Evolutionary conservation across 2,888 invertebrate species (phyloP).

Genomic region (Thumatha senex): DNA sequence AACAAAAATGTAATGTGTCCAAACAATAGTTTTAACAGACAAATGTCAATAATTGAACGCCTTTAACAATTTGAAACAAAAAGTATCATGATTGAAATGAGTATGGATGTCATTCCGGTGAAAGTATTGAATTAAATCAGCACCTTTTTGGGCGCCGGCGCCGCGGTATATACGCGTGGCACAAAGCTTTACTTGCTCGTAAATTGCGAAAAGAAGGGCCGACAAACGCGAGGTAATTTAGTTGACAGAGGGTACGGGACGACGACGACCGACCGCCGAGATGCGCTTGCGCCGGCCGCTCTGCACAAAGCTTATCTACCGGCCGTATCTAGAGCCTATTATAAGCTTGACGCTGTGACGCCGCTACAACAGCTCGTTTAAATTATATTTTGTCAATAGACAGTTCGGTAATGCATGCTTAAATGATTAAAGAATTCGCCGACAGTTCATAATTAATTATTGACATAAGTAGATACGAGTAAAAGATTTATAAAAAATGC

Average conservation of each 20-base stretch:
- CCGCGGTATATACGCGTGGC: constrained; percentile 45
- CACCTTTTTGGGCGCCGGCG: constrained; percentile 58
- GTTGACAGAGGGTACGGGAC: constrained; percentile 68
- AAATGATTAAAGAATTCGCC: constrained; percentile 37
- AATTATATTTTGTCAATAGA: constrained; percentile 50
- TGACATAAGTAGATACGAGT: constrained; percentile 10
- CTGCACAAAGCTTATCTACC: constrained; percentile 68
- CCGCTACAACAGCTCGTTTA: constrained; percentile 64
- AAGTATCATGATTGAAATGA: constrained; percentile 33
- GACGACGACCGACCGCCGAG: constrained; percentile 40
- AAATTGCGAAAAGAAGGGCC: constrained; percentile 73
- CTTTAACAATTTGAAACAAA: no score
- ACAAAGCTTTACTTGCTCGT: constrained; percentile 63
- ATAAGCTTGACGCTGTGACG: constrained; percentile 72
- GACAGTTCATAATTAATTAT: constrained; percentile 40
- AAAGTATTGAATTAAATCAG: constrained; percentile 51
- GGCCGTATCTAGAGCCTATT: constrained; percentile 75
- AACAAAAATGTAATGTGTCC: no score
- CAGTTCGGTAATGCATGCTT: constrained; percentile 33
- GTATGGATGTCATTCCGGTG: constrained; percentile 47
- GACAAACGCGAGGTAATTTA: constrained; percentile 78
- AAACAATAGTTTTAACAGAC: background rate
- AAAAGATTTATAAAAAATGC: constrained; percentile 24
- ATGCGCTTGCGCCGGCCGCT: constrained; percentile 22
- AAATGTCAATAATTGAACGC: background rate